Conservation (phyloP, 2,113 vertebrate genomes). For the Astur gentilis region DNA sequence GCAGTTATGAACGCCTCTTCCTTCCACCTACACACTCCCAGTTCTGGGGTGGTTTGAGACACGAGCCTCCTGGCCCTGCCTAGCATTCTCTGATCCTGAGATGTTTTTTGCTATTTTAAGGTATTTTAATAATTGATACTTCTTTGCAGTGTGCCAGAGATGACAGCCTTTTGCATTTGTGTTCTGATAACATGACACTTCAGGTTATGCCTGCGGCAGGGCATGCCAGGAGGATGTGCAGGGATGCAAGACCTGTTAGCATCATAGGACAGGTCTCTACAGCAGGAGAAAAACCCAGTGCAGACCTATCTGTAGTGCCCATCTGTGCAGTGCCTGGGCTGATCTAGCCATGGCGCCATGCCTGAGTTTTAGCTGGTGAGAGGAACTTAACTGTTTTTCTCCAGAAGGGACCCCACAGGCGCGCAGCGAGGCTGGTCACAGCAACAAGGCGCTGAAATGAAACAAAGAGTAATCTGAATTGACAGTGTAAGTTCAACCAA, state of each 20-base stretch:
- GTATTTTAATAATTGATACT: background rate
- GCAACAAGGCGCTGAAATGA: background rate
- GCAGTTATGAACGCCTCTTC: background rate
- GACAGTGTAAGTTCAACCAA: background rate
- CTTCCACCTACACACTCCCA: fast-evolving
- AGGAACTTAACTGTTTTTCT: background rate
- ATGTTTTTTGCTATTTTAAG: background rate
- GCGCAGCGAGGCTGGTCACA: background rate
- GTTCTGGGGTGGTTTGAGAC: background rate
- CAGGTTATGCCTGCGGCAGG: background rate
- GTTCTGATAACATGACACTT: background rate
- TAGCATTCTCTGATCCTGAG: background rate
- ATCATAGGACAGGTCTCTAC: background rate
- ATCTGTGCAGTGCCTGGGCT: background rate
- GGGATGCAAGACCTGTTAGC: background rate
- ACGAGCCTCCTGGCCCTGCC: background rate
- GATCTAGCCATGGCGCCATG: background rate
- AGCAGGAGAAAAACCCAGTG: background rate
- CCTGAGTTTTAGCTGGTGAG: background rate
- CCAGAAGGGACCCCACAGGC: background rate
- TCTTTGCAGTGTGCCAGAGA: background rate
- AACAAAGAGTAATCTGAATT: background rate
- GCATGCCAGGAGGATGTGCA: fast-evolving
- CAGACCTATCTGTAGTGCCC: background rate
- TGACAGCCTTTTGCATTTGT: background rate